phyloP scores from a whole-genome alignment of 2,888 invertebrate species.

The Synanthedon tipuliformis region DNA sequence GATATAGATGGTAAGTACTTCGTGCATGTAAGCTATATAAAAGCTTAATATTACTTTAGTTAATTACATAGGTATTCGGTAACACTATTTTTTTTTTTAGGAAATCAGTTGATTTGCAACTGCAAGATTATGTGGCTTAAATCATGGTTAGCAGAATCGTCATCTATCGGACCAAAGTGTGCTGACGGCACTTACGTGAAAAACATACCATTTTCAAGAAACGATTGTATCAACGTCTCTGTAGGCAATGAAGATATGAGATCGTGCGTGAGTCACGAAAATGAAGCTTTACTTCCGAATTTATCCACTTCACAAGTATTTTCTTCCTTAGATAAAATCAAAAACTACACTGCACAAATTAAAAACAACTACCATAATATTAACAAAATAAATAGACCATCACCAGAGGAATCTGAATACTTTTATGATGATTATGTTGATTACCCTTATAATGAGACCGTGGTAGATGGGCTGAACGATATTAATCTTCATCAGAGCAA shows the following conservation, averaged over 20 bases:
- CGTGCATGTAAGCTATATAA: neutral
- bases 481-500: slow-evolving; percentile 30
- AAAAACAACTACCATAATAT: slow-evolving; percentile 59
- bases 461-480: slow-evolving; percentile 43
- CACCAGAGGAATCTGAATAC: slow-evolving; percentile 83
- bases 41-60: neutral
- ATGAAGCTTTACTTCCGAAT: slow-evolving; percentile 70
- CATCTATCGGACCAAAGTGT: slow-evolving; percentile 81
- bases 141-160: slow-evolving; percentile 83
- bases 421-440: slow-evolving; percentile 87
- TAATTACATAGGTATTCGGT: neutral
- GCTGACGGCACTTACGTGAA: slow-evolving; percentile 82
- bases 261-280: slow-evolving; percentile 75
- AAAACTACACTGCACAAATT: slow-evolving; percentile 53
- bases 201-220: slow-evolving; percentile 76
- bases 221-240: slow-evolving; percentile 71
- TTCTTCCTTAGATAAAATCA: slow-evolving; percentile 69
- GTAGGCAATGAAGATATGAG: slow-evolving; percentile 68
- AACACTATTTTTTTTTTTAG: slow-evolving; percentile 48
- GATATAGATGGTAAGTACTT: slow-evolving; percentile 81
- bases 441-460: slow-evolving; percentile 76
- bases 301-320: slow-evolving; percentile 71
- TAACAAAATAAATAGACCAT: slow-evolving; percentile 63
- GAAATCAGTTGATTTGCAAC: slow-evolving; percentile 85
- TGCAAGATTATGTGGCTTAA: slow-evolving; percentile 87